Percentiles rank a stretch among this genome's conserved stretches.
Evolutionary conservation across 2,888 invertebrate genomes (phyloP).

Genomic region (Hetaerina titia): DNA sequence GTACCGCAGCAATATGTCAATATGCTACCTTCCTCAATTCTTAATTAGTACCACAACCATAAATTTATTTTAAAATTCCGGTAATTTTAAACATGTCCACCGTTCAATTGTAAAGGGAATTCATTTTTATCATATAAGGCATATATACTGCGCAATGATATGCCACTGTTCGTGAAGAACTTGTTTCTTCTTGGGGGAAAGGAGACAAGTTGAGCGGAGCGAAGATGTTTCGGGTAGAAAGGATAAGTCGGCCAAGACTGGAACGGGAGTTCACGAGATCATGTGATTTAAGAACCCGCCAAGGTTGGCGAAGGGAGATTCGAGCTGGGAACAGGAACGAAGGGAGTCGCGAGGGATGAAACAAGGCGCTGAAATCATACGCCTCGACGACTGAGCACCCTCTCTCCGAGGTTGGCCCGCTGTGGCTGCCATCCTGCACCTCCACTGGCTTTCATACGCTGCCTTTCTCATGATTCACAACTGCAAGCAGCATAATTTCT

Average conservation of each 20-base stretch:
- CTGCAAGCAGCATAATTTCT: background rate
- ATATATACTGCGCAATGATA: too few species aligned
- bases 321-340: background rate
- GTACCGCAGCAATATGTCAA: too few species aligned
- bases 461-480: background rate
- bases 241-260: background rate
- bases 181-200: background rate
- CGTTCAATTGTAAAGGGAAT: too few species aligned
- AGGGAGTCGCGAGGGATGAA: background rate
- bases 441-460: background rate
- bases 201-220: background rate
- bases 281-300: background rate
- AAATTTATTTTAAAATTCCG: too few species aligned
- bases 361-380: background rate
- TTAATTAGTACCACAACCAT: too few species aligned
- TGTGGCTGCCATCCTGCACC: background rate
- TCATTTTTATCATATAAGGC: too few species aligned
- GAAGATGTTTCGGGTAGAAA: background rate
- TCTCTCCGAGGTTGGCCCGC: background rate
- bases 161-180: too few species aligned
- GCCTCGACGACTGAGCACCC: background rate
- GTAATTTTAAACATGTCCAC: too few species aligned
- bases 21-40: too few species aligned
- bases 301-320: background rate
- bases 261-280: background rate